These are phyloP conservation scores for Noctua pronuba DNA, from an alignment of 2,888 invertebrate genomes.

Conservation along the genomic window DNA sequence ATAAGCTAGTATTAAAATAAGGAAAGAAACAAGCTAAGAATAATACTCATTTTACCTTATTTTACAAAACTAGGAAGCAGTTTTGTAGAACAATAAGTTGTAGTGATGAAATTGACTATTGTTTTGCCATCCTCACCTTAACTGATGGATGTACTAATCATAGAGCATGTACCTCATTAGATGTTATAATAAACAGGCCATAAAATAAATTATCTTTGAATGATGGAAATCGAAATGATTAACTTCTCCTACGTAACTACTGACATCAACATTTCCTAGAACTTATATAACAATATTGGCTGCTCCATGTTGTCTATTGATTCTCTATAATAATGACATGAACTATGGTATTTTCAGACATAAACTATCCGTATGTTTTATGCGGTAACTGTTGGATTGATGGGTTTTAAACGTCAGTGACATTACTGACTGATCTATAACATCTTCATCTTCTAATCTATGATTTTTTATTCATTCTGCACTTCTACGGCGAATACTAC, in stretches of 20 bases:
- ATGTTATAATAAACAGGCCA: slow-evolving; percentile 28
- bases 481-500: not conserved
- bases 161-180: slow-evolving; percentile 23
- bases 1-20: slow-evolving; percentile 29
- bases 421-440: not conserved
- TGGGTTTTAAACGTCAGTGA: not conserved
- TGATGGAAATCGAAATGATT: slow-evolving; percentile 41
- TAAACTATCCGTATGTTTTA: slow-evolving; percentile 22
- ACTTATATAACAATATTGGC: slow-evolving; percentile 54
- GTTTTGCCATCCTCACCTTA: slow-evolving; percentile 46
- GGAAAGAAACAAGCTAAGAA: slow-evolving; percentile 31
- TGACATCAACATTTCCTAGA: slow-evolving; percentile 47
- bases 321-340: slow-evolving; percentile 46
- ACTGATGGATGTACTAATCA: slow-evolving; percentile 32
- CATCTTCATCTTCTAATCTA: not conserved
- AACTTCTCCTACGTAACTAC: slow-evolving; percentile 38
- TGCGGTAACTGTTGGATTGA: slow-evolving; percentile 27
- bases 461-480: not conserved
- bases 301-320: slow-evolving; percentile 45
- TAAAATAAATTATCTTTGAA: slow-evolving; percentile 27
- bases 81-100: slow-evolving; percentile 28
- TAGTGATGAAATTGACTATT: slow-evolving; percentile 39
- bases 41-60: slow-evolving; percentile 13
- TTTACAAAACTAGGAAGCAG: slow-evolving; percentile 48
- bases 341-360: slow-evolving; percentile 40